These are phyloP conservation scores for Scaeva pyrastri DNA, from an alignment of 2,888 invertebrate genomes.

Conservation along the genomic window DNA sequence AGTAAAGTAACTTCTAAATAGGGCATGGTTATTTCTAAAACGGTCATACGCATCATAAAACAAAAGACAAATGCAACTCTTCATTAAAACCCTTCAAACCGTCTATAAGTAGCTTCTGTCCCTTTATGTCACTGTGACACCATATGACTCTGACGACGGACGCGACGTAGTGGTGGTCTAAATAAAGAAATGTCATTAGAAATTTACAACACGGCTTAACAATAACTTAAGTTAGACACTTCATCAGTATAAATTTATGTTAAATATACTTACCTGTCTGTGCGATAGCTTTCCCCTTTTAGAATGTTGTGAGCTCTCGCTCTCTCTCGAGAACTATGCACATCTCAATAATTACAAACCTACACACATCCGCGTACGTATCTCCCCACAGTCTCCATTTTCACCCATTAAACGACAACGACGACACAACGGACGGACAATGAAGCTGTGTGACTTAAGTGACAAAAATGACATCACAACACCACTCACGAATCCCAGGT, in stretches of 20 bases:
- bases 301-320: neutral
- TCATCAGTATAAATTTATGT: conserved; percentile 35
- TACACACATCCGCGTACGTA: conserved; percentile 32
- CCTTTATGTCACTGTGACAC: neutral
- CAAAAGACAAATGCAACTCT: conserved; percentile 18
- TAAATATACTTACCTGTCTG: neutral
- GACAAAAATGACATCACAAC: conserved; percentile 44
- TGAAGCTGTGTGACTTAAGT: conserved; percentile 15
- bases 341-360: conserved; percentile 60
- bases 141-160: neutral
- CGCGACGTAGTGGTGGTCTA: conserved; percentile 25
- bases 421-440: neutral
- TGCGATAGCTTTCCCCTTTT: conserved; percentile 13
- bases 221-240: neutral
- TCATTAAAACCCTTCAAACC: conserved; percentile 16
- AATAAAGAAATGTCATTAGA: conserved; percentile 45
- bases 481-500: conserved; percentile 40
- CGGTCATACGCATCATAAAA: neutral
- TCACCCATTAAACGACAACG: conserved; percentile 12
- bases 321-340: conserved; percentile 1
- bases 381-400: conserved; percentile 6
- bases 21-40: neutral
- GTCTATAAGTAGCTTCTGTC: conserved; percentile 2
- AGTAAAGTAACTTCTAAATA: neutral
- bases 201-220: conserved; percentile 31